phyloP scores from a whole-genome alignment of 2,797 vertebrate species.

The Oreochromis mossambicus region DNA sequence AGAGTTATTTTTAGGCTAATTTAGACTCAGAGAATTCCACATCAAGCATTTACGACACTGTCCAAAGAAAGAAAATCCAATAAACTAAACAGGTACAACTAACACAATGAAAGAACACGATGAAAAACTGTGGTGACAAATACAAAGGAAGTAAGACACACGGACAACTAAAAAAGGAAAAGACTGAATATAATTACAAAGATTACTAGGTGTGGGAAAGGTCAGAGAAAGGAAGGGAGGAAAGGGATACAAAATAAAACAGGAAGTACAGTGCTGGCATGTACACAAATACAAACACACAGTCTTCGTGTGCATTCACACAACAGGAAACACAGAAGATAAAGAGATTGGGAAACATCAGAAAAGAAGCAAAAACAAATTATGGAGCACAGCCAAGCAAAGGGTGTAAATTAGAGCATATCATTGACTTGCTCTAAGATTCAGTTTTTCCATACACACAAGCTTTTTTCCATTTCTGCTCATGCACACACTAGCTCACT shows the following conservation, averaged over 20 bases:
- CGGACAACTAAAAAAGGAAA: rapidly evolving
- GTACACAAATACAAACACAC: neutral
- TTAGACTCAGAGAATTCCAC: neutral
- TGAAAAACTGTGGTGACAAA: neutral
- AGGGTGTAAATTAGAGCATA: neutral
- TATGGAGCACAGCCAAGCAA: neutral
- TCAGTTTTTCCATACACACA: neutral
- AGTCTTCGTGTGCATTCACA: neutral
- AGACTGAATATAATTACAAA: neutral
- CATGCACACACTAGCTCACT: neutral
- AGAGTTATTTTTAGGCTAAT: neutral
- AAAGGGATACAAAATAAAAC: neutral
- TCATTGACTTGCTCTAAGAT: neutral
- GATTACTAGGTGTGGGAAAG: neutral
- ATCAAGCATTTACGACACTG: neutral
- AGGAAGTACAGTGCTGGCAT: neutral
- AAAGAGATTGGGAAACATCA: neutral
- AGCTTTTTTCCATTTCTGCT: neutral
- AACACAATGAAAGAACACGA: neutral
- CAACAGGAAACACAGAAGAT: neutral
- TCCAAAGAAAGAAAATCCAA: neutral
- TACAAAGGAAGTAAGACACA: neutral
- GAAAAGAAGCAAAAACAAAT: neutral
- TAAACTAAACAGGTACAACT: neutral
- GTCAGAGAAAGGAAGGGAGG: neutral